phyloP scores from a whole-genome alignment of 2,797 vertebrate genomes.

The Pseudopleuronectes americanus region DNA sequence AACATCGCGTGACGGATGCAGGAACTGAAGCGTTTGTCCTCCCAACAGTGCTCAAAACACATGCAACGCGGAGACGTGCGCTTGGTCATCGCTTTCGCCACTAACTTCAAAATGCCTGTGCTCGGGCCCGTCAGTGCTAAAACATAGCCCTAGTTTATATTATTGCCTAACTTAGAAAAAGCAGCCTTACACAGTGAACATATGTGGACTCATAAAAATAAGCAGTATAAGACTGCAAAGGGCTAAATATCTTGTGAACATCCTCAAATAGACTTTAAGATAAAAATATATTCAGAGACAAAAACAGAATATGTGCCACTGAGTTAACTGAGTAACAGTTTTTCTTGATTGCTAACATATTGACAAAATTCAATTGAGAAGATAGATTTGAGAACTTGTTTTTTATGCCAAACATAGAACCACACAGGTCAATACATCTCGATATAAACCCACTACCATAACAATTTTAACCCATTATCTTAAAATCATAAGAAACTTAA shows the following conservation, averaged over 20 bases:
- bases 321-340: background rate
- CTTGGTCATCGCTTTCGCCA: too few species aligned
- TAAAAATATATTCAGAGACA: too few species aligned
- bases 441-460: conserved; percentile 26
- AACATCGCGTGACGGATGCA: too few species aligned
- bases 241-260: background rate
- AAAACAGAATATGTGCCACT: background rate
- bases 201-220: too few species aligned
- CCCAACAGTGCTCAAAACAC: too few species aligned
- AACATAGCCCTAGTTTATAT: too few species aligned
- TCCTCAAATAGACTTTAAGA: background rate
- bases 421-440: conserved; percentile 16
- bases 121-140: too few species aligned
- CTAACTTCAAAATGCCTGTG: too few species aligned
- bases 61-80: too few species aligned
- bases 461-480: background rate
- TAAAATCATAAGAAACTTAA: conserved; percentile 3
- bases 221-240: too few species aligned
- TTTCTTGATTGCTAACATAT: background rate
- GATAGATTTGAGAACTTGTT: background rate
- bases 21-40: too few species aligned
- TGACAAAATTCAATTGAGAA: background rate
- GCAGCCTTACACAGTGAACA: background rate
- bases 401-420: conserved; percentile 37
- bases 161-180: background rate